These are phyloP conservation scores for Cylas formicarius DNA, from an alignment of 1,140 invertebrate species.

Conservation along the genomic window DNA sequence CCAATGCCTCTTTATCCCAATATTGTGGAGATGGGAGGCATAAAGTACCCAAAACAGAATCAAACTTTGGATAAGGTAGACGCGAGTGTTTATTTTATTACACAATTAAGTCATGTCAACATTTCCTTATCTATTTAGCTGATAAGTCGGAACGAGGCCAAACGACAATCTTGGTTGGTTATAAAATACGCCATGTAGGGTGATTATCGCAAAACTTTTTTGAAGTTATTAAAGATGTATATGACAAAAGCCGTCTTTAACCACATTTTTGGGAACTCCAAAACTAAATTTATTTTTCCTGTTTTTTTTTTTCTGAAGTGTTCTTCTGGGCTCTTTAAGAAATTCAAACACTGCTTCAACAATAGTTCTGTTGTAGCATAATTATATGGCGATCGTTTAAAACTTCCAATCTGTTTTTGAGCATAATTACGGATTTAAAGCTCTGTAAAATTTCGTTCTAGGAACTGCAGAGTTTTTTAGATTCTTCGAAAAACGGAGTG, in stretches of 20 bases:
- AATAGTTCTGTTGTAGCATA: too few species aligned
- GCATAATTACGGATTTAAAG: too few species aligned
- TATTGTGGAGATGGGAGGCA: constrained; percentile 28
- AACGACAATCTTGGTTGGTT: constrained; percentile 19
- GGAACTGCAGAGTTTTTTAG: constrained; percentile 45
- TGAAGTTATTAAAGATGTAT: too few species aligned
- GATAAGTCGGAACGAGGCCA: constrained; percentile 43
- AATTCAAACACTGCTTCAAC: too few species aligned
- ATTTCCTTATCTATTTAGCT: background rate
- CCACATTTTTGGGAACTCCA: too few species aligned
- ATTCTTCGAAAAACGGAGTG: constrained; percentile 43
- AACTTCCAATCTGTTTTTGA: too few species aligned
- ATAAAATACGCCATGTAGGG: too few species aligned
- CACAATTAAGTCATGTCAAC: constrained; percentile 39
- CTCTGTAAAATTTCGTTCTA: constrained; percentile 46
- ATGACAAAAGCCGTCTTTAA: too few species aligned
- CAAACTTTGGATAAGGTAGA: constrained; percentile 30
- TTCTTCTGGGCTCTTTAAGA: too few species aligned
- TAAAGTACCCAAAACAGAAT: background rate
- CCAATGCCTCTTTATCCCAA: constrained; percentile 30
- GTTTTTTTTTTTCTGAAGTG: constrained; percentile 39
- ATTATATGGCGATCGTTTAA: background rate
- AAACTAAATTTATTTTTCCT: background rate
- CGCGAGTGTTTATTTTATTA: constrained; percentile 7
- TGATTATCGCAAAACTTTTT: too few species aligned